phyloP scores from a whole-genome alignment of 2,797 vertebrate species.

The Ptychadena robeensis region DNA sequence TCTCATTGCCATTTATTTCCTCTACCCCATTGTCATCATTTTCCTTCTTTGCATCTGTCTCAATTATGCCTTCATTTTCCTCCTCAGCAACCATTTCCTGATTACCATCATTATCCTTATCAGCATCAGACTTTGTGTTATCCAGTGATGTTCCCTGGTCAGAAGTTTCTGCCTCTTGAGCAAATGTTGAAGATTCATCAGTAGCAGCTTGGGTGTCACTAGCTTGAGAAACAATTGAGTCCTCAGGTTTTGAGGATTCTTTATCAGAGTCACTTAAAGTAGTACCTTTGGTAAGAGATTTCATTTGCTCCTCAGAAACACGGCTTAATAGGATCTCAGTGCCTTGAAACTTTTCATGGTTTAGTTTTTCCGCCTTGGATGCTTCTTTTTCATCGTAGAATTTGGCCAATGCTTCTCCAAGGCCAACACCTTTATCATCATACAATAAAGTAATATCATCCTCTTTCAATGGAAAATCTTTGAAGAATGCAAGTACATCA shows the following conservation, averaged over 20 bases:
- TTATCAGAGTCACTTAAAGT: neutral
- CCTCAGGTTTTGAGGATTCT: neutral
- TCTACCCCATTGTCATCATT: neutral
- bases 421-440: conserved; percentile 86
- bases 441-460: conserved; percentile 84
- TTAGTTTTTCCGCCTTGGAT: conserved; percentile 82
- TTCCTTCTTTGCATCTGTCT: neutral
- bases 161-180: neutral
- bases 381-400: conserved; percentile 89
- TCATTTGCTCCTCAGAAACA: conserved; percentile 88
- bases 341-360: conserved; percentile 86
- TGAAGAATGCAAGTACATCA: conserved; percentile 92
- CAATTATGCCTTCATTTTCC: neutral
- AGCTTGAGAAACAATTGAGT: neutral
- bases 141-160: neutral
- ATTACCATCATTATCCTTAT: no score
- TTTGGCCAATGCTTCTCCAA: conserved; percentile 90
- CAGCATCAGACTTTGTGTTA: neutral
- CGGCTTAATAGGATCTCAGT: conserved; percentile 88
- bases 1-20: neutral
- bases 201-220: neutral
- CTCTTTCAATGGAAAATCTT: conserved; percentile 82
- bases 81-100: neutral
- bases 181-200: neutral
- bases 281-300: conserved; percentile 76